Conservation (phyloP, 2,797 vertebrate species). For the Betta splendens region DNA sequence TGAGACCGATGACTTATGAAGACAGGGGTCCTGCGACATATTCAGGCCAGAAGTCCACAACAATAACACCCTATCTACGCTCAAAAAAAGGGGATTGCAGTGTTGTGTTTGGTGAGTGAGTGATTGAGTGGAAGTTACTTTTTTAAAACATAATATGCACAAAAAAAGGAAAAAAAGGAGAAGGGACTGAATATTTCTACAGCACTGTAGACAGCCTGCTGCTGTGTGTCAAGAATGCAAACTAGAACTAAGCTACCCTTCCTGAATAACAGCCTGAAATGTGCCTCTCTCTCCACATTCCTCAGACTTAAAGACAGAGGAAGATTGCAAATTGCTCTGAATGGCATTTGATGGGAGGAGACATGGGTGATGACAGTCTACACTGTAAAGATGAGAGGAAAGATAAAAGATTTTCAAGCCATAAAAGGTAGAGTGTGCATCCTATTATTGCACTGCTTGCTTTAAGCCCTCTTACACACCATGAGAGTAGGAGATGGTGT, state of each 20-base stretch:
- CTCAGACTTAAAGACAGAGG: slow-evolving; percentile 17
- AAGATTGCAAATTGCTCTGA: slow-evolving; percentile 23
- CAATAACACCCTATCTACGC: no score
- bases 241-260: slow-evolving; percentile 6
- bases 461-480: slow-evolving; percentile 38
- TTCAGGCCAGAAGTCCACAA: no score
- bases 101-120: no score
- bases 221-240: slow-evolving; percentile 5
- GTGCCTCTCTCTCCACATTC: slow-evolving; percentile 14
- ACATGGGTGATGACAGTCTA: slow-evolving; percentile 44
- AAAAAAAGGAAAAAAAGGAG: no score
- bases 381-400: slow-evolving; percentile 33
- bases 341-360: slow-evolving; percentile 27
- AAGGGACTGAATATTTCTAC: no score
- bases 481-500: slow-evolving; percentile 35
- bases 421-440: slow-evolving; percentile 46
- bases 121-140: no score
- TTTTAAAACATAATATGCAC: no score
- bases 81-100: no score
- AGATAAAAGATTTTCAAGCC: slow-evolving; percentile 55
- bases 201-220: neutral
- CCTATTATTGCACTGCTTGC: slow-evolving; percentile 39
- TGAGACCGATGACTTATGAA: no score
- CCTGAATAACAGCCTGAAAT: slow-evolving; percentile 13
- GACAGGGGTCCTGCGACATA: no score